A percentile compares a stretch with the other conserved stretches of the same genome.
These are phyloP conservation scores for Ciconia nigra DNA, from an alignment of 2,797 vertebrate genomes.

Conservation along the genomic window DNA sequence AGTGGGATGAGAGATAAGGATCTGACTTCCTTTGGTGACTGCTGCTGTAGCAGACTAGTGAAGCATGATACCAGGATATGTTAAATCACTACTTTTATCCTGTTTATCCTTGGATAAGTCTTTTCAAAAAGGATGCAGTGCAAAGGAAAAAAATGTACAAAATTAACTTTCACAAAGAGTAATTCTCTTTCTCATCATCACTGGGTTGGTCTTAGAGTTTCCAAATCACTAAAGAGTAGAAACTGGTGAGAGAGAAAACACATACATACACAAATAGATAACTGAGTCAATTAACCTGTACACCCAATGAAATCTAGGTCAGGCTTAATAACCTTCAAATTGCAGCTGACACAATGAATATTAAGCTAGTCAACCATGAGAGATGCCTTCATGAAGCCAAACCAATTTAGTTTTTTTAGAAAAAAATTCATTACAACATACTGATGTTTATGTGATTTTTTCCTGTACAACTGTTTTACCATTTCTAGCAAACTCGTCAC, in stretches of 20 bases:
- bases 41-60: neutral
- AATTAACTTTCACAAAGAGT: neutral
- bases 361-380: constrained; percentile 1
- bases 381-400: neutral
- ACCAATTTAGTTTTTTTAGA: neutral
- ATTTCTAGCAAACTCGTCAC: neutral
- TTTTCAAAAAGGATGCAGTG: neutral
- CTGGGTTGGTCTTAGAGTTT: neutral
- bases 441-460: neutral
- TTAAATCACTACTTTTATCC: neutral
- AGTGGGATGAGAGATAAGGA: neutral
- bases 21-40: neutral
- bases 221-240: neutral
- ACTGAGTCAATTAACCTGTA: constrained; percentile 28
- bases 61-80: neutral
- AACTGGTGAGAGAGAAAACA: constrained; percentile 11
- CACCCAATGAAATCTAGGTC: constrained; percentile 49
- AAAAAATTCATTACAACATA: neutral
- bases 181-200: neutral
- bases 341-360: neutral
- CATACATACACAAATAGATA: neutral
- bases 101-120: neutral
- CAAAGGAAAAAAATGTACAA: neutral
- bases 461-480: neutral
- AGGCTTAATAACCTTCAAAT: constrained; percentile 50